Evolutionary conservation across 2,113 vertebrate genomes (phyloP).

Genomic region (Conger conger): DNA sequence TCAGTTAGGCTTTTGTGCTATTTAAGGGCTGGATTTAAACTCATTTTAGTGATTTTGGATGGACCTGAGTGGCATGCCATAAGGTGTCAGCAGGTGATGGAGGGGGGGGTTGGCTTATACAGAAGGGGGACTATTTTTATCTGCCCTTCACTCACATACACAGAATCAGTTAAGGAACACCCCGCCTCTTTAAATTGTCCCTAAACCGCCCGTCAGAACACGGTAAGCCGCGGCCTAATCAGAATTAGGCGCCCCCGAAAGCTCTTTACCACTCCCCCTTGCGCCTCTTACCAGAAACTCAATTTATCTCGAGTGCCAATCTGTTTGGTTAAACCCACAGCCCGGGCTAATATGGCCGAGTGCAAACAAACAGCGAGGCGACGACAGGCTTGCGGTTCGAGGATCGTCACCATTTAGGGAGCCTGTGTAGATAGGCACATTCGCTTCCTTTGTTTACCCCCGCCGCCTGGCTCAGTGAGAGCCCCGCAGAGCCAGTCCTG

Average conservation of each 20-base stretch:
- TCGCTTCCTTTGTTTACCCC: neutral
- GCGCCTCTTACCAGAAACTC: neutral
- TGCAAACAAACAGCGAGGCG: slow-evolving; percentile 15
- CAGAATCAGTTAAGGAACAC: no score
- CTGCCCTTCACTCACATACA: no score
- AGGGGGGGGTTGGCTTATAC: no score
- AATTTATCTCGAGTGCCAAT: slow-evolving; percentile 22
- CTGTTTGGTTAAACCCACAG: slow-evolving; percentile 38
- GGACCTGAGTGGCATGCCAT: no score
- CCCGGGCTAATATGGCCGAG: slow-evolving; percentile 21
- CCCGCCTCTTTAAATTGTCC: neutral
- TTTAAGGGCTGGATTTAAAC: no score
- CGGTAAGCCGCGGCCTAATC: neutral
- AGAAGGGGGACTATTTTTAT: no score
- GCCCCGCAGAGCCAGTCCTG: neutral
- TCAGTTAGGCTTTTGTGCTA: no score
- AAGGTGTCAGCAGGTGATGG: no score
- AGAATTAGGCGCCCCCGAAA: neutral
- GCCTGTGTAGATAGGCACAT: neutral
- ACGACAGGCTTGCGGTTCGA: neutral
- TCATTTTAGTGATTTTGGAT: no score
- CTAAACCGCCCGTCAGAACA: neutral
- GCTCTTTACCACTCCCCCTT: neutral
- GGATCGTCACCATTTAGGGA: neutral
- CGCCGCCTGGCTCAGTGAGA: neutral